Evolutionary conservation across 2,888 invertebrate species (phyloP).

Genomic region (Pemphredon lugubris): DNA sequence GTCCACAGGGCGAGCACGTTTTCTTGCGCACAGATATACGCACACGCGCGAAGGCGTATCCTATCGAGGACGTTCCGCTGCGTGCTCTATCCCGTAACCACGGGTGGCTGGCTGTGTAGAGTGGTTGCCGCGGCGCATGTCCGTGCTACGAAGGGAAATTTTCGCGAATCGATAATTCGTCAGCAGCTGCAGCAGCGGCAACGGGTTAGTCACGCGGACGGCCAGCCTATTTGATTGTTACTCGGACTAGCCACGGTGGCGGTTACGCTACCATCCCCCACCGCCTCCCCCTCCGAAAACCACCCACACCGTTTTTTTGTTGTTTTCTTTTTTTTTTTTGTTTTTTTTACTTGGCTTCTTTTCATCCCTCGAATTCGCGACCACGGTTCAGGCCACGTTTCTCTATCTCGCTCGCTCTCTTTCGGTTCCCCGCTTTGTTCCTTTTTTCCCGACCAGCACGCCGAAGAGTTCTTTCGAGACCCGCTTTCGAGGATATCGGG

Average conservation of each 20-base stretch:
- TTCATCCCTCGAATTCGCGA: too few species aligned
- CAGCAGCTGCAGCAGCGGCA: constrained; percentile 74
- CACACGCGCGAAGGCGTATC: constrained; percentile 57
- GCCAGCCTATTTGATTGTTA: constrained; percentile 69
- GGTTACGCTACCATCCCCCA: constrained; percentile 9
- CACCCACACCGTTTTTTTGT: constrained; percentile 6
- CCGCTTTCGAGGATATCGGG: too few species aligned
- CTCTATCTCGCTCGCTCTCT: too few species aligned
- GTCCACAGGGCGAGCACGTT: constrained; percentile 24
- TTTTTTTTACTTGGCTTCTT: too few species aligned
- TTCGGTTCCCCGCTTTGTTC: too few species aligned
- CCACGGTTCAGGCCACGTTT: too few species aligned
- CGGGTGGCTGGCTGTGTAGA: constrained; percentile 53
- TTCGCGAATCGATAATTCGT: constrained; percentile 78
- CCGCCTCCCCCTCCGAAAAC: too few species aligned
- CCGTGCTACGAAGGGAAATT: constrained; percentile 68
- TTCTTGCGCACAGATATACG: constrained; percentile 37
- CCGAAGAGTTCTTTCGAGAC: too few species aligned
- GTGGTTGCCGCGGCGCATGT: constrained; percentile 68
- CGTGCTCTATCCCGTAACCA: constrained; percentile 39
- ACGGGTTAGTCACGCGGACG: constrained; percentile 76
- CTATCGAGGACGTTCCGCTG: constrained; percentile 50
- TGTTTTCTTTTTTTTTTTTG: not conserved
- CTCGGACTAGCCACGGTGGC: constrained; percentile 43
- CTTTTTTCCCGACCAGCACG: too few species aligned